Evolutionary conservation across 2,113 vertebrate genomes (phyloP).

Genomic region (Falco punctatus): DNA sequence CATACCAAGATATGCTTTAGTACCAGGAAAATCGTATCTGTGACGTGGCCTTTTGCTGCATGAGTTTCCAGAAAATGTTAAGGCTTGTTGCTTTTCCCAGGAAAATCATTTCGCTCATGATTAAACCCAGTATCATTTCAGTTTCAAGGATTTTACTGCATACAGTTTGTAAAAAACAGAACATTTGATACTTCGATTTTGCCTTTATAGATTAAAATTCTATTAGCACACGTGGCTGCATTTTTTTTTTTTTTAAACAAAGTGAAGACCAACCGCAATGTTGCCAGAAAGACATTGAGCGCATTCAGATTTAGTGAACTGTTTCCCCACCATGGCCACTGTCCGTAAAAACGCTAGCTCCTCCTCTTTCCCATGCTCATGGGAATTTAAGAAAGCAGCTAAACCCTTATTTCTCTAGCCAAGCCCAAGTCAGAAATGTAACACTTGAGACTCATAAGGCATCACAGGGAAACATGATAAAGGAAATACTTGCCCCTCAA

Average conservation of each 20-base stretch:
- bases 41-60: neutral
- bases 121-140: neutral
- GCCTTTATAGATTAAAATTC: neutral
- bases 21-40: neutral
- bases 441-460: neutral
- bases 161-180: neutral
- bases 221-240: neutral
- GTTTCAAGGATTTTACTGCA: neutral
- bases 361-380: neutral
- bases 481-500: neutral
- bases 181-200: neutral
- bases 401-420: conserved; percentile 25
- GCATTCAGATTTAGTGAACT: neutral
- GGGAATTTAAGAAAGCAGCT: neutral
- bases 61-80: neutral
- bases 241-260: neutral
- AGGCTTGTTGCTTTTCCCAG: neutral
- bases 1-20: neutral
- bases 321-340: neutral
- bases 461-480: neutral
- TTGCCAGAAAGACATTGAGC: neutral
- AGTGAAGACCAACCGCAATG: neutral
- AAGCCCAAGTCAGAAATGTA: conserved; percentile 48
- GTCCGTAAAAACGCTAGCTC: neutral
- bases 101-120: neutral